Evolutionary conservation across 2,888 invertebrate genomes (phyloP).

Genomic region (Yponomeuta malinellus): DNA sequence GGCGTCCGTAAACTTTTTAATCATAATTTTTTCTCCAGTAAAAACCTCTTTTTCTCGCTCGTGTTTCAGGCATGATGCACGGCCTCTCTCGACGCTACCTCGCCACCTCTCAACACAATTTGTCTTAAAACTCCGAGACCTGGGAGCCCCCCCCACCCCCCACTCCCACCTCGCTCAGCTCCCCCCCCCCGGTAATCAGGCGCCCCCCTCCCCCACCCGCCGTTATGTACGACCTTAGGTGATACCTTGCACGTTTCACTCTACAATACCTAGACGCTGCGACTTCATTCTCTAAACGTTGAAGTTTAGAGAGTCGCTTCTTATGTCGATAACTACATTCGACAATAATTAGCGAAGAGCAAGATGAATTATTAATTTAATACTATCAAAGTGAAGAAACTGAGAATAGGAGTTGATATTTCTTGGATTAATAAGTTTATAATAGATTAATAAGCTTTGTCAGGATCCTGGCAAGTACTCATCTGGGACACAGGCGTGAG

Average conservation of each 20-base stretch:
- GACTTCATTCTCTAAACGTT: background rate
- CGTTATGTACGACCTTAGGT: constrained; percentile 54
- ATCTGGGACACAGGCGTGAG: too few relatives aligned
- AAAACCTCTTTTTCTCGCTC: background rate
- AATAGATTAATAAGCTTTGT: too few relatives aligned
- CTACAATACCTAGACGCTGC: background rate
- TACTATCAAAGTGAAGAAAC: too few relatives aligned
- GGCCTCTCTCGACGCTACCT: constrained; percentile 42
- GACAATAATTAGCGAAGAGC: too few relatives aligned
- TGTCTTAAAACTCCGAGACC: constrained; percentile 60
- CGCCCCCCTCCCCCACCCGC: constrained; percentile 27
- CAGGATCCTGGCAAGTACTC: too few relatives aligned
- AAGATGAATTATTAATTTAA: too few relatives aligned
- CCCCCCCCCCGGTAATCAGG: constrained; percentile 35
- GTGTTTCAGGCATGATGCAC: constrained; percentile 21
- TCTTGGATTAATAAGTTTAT: too few relatives aligned
- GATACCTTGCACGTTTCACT: constrained; percentile 23
- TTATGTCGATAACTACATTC: too few relatives aligned
- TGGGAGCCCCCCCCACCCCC: constrained; percentile 28
- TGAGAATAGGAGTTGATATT: too few relatives aligned
- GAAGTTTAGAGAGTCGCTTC: background rate
- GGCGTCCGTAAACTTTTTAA: too few relatives aligned
- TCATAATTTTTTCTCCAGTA: too few relatives aligned
- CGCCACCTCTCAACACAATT: constrained; percentile 42
- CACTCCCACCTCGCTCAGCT: constrained; percentile 26